Base-by-base conservation (phyloP, 2,113 vertebrate species). In the Leptosomus discolor region DNA sequence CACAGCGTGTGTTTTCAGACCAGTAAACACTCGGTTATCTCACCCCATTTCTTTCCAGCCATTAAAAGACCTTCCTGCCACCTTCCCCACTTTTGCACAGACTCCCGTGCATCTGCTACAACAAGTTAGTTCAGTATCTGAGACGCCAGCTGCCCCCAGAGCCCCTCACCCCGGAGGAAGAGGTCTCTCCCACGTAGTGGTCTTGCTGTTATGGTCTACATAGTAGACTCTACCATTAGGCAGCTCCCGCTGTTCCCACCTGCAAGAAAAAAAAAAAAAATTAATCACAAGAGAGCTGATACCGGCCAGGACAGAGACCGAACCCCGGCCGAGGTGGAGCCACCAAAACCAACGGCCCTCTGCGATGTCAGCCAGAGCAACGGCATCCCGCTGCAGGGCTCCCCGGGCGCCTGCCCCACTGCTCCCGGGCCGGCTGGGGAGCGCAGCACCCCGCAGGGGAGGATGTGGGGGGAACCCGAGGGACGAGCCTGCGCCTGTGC, bases 201-300 rank as follows among this genome's bases (percentile, higher is more conserved):
- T 99, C 98, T 99, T 99, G 95, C 99, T 99, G 98, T 99, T 99
- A 97, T 99, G 99, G 97, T 99, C 99, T 8, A 99, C 99, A 75
- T 99, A 99, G 97, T 99, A 99, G 75, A 99, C 99, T 89, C 99
- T 98, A 39, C 99, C 99, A 21, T 99, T 99, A 34, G 99, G 99
- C 91, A 99, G 98, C 96, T 99, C 98, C 89, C 99, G 98, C 97
- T 99, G 99, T 81, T 99, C 99, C 99, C 99, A 99, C 90, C 99
- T 99, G 96, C 57, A 96, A 96, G 77, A 88, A 50, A 91, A 89
- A 88, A 58, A 41, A 93, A 88, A 61, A 95, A 84, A 60, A 39
- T 39, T 23, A 54, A 50, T 29, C 34, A 34, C 3, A 27, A 82
- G 63, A n/a, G 37, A n/a, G 57, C 48, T 80, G 76, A 48, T 4